Evolutionary conservation across 1,140 invertebrate species (phyloP).

Genomic region (Batillaria attramentaria): DNA sequence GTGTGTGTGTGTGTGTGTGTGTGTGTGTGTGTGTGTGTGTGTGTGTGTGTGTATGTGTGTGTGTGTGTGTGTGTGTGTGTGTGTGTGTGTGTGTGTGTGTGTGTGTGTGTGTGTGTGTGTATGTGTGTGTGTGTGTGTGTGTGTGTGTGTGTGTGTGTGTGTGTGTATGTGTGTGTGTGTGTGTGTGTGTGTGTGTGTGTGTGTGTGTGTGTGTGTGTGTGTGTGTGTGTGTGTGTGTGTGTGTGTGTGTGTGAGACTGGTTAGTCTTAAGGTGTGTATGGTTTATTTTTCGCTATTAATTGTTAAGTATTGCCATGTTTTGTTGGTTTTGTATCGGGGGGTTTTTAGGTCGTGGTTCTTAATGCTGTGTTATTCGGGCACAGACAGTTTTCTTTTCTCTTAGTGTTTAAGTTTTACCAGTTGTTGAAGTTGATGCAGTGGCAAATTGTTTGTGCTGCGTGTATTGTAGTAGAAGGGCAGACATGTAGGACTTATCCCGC

Average conservation of each 20-base stretch:
- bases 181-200: constrained; percentile 23
- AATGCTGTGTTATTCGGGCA: no score
- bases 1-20: not conserved
- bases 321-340: no score
- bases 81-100: constrained; percentile 16
- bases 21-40: constrained; percentile 14
- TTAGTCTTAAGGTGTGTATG: not conserved
- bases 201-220: constrained; percentile 14
- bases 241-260: constrained; percentile 9
- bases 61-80: constrained; percentile 19
- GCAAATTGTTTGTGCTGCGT: no score
- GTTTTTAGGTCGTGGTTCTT: no score
- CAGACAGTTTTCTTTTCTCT: not conserved
- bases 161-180: not conserved
- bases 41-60: constrained; percentile 17
- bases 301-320: not conserved
- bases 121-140: constrained; percentile 10
- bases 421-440: no score
- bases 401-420: not conserved
- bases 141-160: not conserved
- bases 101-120: not conserved
- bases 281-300: not conserved
- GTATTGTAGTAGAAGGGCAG: no score
- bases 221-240: not conserved
- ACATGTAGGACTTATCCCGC: not conserved